A percentile compares a stretch with the other conserved stretches of the same genome.
Evolutionary conservation across 1,140 invertebrate species (phyloP).

Genomic region (Ceratosolen fusciceps): DNA sequence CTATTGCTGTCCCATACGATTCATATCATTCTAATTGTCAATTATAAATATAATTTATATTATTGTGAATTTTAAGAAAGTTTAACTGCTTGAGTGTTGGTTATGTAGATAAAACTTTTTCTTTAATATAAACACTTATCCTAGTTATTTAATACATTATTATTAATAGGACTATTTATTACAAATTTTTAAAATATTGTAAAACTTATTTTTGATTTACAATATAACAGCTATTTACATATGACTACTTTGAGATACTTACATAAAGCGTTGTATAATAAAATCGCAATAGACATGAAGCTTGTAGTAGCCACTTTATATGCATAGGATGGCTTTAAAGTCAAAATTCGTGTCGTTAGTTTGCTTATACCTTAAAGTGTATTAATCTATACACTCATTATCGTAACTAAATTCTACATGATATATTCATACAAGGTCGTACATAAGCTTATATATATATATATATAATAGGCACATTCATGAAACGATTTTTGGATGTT

Average conservation of each 20-base stretch:
- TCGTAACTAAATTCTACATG: constrained; percentile 24
- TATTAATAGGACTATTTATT: too few relatives aligned
- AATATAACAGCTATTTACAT: constrained; percentile 12
- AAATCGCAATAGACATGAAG: background rate
- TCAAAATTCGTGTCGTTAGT: constrained; percentile 17
- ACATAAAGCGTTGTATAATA: constrained; percentile 21
- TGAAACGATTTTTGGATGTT: background rate
- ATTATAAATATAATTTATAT: too few relatives aligned
- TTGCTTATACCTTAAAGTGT: constrained; percentile 22
- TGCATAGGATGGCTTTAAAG: constrained; percentile 24
- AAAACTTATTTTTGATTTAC: background rate
- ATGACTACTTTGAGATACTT: constrained; percentile 2
- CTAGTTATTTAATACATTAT: too few relatives aligned
- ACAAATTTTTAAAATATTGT: too few relatives aligned
- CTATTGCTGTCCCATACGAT: too few relatives aligned
- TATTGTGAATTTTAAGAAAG: too few relatives aligned
- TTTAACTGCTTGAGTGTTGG: too few relatives aligned
- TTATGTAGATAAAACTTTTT: too few relatives aligned
- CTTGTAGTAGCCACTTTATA: constrained; percentile 21
- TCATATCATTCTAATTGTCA: too few relatives aligned
- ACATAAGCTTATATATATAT: background rate
- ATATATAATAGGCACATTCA: background rate
- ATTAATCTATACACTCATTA: constrained; percentile 35
- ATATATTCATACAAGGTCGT: constrained; percentile 26
- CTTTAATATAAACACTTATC: too few relatives aligned